Base-by-base conservation (phyloP, 2,888 invertebrate genomes). In the Halictus ligatus region DNA sequence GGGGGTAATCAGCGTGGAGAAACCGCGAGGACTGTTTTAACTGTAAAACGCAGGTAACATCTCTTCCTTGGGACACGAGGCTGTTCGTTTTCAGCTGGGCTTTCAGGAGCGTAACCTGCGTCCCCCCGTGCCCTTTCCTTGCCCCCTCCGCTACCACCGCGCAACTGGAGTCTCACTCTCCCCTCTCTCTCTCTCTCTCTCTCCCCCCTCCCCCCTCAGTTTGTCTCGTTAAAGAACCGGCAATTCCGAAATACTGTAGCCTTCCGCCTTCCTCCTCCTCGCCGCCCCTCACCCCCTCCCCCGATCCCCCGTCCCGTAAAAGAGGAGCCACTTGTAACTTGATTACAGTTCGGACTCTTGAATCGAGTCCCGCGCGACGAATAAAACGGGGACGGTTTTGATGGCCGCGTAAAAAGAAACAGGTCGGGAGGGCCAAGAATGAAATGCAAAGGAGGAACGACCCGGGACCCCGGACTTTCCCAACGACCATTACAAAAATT, bases 31-130 rank as follows among this genome's bases (percentile, higher is more conserved):
- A 82, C 80, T 89, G 86, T 85, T 89, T 89, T 86, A 90, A 84
- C 90, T 85, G 89, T 90, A 89, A 90, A 89, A 80, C 80, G 60
- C 85, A 81, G 87, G 87, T 87, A 87, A 87, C 80, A 84, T 25
- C 25, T 60, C 60, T 60, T 90, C 83, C 75, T 73, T 75, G 74
- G n/a, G 74, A 58, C 69, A 43, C 76, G 40, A 69, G 21, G 67
- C 50, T 85, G 64, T 80, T 88, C 83, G 86, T 88, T 88, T 89
- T 85, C 81, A 78, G 54, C 71, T 35, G 78, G 43, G 54, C 64
- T 29, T 75, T 29, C 88, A 89, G 90, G 77, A n/a, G 13, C 80
- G 86, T 89, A 86, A 1, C 40, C 43, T 25, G 54, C 12, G 18
- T 0, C 64, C 7, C 6, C 10, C 13, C 18, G 46, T 15, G 35